Base-by-base conservation (phyloP, 2,888 invertebrate genomes). In the Hemicrepidius hirtus region DNA sequence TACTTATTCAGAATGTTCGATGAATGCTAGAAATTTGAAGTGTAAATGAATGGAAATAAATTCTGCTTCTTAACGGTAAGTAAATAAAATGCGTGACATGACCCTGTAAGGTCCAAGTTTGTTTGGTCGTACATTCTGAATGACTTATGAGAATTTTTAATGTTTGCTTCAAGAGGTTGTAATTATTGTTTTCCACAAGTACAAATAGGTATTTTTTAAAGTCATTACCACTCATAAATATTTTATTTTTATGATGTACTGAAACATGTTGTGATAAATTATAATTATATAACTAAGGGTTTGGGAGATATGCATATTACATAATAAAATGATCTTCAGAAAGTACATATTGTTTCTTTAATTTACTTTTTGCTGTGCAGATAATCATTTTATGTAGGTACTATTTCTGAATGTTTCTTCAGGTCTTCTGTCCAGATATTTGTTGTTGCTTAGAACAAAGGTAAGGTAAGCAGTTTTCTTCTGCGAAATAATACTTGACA, bases 231-330 rank as follows among this genome's bases (percentile, higher is more conserved):
- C 49, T 63, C 44, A 57, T 64, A 72, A 68, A 72, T 72, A 68
- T 72, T 73, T 69, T 73, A 69, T 73, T 73, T 68, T 73, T 73
- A 73, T 73, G 69, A 80, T 84, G 86, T 86, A 86, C 86, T 86
- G 86, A 86, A 83, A 82, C 84, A 84, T 84, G 85, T 86, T 86
- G 86, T 86, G 86, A 86, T 86, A 86, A 84, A 81, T 82, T 68
- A 65, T 71, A 71, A 64, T 67, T 62, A 78, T 83, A 83, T 82
- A 82, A 81, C 80, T 71, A 68, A 79, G 82, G 84, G 83, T 85
- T 81, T 82, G 82, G 86, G 86, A 85, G 84, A 84, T 72, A 72
- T 18, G 68, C 62, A 63, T 50, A 64, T 64, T 64, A 64, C 55
- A 55, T 55, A 67, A 59, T 59, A 68, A 68, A 59, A 32, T 68